Base-by-base conservation (phyloP, 1,140 invertebrate species). In the Ceratitis capitata region DNA sequence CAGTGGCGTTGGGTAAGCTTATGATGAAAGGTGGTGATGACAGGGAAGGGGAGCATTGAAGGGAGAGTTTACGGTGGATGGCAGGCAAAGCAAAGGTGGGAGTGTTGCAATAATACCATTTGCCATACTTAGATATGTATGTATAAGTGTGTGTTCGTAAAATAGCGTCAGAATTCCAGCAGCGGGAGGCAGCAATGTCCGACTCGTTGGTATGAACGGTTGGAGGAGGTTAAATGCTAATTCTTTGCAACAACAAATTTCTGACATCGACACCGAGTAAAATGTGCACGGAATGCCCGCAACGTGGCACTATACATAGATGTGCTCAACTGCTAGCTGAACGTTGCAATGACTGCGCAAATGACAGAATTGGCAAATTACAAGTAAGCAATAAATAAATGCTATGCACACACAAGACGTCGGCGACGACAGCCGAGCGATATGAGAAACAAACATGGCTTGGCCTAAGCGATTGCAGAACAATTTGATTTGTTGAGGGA, bases 381-480 rank as follows among this genome's bases (percentile, higher is more conserved):
- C 42, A 26, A 2, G 39, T 45, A 78, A 45, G 39, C 69, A 78
- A 78, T 78, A 78, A 47, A 78, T 78, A 78, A 78, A 78, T 78
- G 42, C 69, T 19, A 56, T 56, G 23, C 45, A 12, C 5, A 12
- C 16, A 23, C 69, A 78, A 45, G n/a, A 78, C n/a, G 69, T 39
- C 39, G 69, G 16, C 69, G 69, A 78, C 39, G 69, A 78, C 69
- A 78, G 69, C 39, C 69, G 39, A 23, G 39, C 69, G 69, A 78
- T 78, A 78, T 78, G 69, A 78, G 69, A 78, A 45, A 78, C 23
- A 23, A 78, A 78, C 69, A 78, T 78, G 69, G 45, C 35, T 78
- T 23, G 6, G 69, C 10, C 32, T 23, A 19, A 69, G 14, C 29
- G 61, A 7, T 61, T 29, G 29, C 29, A 32, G 32, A 32, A 16